phyloP scores from a whole-genome alignment of 2,113 vertebrate genomes.

The Plecotus auritus region DNA sequence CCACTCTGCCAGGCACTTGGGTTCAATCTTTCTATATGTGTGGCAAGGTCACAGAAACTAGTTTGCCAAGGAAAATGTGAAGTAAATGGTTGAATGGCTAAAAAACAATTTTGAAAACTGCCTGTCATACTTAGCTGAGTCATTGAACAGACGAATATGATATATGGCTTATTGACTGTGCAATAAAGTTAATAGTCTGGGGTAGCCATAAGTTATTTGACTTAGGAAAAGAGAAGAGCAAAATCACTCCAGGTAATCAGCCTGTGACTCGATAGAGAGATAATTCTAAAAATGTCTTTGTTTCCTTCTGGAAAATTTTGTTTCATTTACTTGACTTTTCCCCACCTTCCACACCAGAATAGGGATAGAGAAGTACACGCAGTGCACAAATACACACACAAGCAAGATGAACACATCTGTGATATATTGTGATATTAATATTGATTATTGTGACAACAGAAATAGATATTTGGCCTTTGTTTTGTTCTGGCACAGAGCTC shows the following conservation, averaged over 20 bases:
- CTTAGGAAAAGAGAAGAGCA: not conserved
- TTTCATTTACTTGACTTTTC: not conserved
- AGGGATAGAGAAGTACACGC: not conserved
- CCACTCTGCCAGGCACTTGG: no score
- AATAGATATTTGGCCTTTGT: no score
- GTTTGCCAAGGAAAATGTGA: not conserved
- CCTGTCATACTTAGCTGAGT: not conserved
- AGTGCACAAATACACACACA: not conserved
- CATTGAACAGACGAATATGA: not conserved
- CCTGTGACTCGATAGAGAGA: not conserved
- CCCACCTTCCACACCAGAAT: not conserved
- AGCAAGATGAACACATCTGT: not conserved
- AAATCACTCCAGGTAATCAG: not conserved
- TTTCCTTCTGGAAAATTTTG: not conserved
- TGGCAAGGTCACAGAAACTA: not conserved
- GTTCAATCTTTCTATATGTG: not conserved
- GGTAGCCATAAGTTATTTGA: not conserved
- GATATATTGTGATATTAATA: not conserved
- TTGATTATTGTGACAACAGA: not conserved
- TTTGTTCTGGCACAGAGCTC: not conserved
- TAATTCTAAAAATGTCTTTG: not conserved
- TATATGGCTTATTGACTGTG: not conserved
- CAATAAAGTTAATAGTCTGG: not conserved
- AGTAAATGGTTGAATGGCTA: not conserved
- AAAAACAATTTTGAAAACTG: not conserved